Conservation (phyloP, 2,797 vertebrate genomes). For the Hozukius guyotensis region DNA sequence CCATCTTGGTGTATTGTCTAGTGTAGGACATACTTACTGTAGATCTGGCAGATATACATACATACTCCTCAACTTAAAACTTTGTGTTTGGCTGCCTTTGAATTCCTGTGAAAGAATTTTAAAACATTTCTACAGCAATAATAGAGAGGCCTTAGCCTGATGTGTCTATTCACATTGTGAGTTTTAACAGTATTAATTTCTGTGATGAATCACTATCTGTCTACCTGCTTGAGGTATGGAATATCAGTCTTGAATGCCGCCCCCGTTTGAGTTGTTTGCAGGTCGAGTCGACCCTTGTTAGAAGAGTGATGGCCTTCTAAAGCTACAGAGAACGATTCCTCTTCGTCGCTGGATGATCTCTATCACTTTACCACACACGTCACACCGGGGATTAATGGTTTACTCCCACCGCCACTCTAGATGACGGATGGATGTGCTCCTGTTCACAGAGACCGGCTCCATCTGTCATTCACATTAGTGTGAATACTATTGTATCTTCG, state of each 20-base stretch:
- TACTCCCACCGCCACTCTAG: slow-evolving; percentile 33
- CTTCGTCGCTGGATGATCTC: slow-evolving; percentile 50
- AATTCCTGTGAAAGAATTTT: too few species aligned
- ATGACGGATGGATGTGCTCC: slow-evolving; percentile 48
- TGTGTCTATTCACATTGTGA: background rate
- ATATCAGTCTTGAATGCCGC: background rate
- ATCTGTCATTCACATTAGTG: slow-evolving; percentile 60
- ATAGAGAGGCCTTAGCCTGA: background rate
- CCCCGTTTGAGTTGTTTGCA: slow-evolving; percentile 22
- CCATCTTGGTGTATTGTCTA: background rate
- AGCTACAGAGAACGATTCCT: slow-evolving; percentile 16
- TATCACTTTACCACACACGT: slow-evolving; percentile 62
- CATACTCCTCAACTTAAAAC: background rate
- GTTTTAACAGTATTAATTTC: background rate
- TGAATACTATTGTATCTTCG: slow-evolving; percentile 18
- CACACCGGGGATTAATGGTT: slow-evolving; percentile 49
- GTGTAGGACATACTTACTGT: background rate
- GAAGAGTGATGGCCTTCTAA: slow-evolving; percentile 48
- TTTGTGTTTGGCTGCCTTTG: too few species aligned
- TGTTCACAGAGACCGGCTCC: slow-evolving; percentile 14
- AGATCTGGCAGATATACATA: background rate
- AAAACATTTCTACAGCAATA: background rate
- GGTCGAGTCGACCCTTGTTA: slow-evolving; percentile 36
- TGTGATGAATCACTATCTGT: slow-evolving; percentile 15
- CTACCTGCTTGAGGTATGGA: slow-evolving; percentile 19